Percentiles rank a stretch among this genome's conserved stretches.
Evolutionary conservation across 2,113 vertebrate genomes (phyloP).

Genomic region (Dasyprocta punctata): DNA sequence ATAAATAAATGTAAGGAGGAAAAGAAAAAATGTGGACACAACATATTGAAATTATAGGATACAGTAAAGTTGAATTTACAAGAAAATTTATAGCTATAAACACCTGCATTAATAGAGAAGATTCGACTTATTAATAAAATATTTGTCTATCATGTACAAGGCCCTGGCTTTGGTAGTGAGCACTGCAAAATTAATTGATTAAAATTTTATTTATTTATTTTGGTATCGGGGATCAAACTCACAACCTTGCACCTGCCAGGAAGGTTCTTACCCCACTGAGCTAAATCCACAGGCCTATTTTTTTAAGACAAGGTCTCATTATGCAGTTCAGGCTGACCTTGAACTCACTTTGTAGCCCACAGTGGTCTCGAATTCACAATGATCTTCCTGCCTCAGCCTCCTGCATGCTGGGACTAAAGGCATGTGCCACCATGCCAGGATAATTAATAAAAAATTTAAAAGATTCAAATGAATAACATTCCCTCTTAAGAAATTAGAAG

Average conservation of each 20-base stretch:
- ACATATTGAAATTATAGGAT: not conserved
- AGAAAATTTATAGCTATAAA: not conserved
- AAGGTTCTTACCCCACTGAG: too few relatives aligned
- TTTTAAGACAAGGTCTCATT: too few relatives aligned
- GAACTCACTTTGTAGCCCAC: too few relatives aligned
- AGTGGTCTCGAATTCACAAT: too few relatives aligned
- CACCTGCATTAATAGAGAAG: not conserved
- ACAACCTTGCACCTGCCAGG: too few relatives aligned
- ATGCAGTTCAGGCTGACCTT: too few relatives aligned
- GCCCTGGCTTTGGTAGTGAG: not conserved
- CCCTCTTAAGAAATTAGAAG: slow-evolving; percentile 10
- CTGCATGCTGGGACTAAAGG: too few relatives aligned
- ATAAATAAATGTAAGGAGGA: not conserved
- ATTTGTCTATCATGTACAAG: not conserved
- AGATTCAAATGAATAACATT: not conserved
- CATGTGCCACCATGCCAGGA: too few relatives aligned
- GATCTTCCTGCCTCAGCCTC: too few relatives aligned
- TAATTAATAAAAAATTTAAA: not conserved
- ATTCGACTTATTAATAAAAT: not conserved
- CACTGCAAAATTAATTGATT: not conserved
- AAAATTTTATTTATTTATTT: too few relatives aligned
- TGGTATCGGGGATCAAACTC: too few relatives aligned
- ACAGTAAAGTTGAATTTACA: not conserved
- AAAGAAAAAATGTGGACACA: not conserved
- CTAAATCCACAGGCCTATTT: too few relatives aligned